Percentiles rank a stretch among this genome's conserved stretches.
Evolutionary conservation across 2,113 vertebrate genomes (phyloP).

Genomic region (Brienomyrus brachyistius): DNA sequence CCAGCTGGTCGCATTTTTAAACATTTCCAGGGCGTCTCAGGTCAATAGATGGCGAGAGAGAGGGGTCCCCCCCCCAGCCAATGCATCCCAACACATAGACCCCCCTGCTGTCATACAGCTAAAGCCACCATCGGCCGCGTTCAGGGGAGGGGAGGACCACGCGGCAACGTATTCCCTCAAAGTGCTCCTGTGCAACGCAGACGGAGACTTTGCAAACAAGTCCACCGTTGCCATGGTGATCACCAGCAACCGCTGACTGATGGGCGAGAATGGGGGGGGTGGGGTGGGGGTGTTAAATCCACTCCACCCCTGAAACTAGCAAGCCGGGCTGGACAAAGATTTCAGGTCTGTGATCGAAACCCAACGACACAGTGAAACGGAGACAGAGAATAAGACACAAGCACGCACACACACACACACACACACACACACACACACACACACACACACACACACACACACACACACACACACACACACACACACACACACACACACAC

Average conservation of each 20-base stretch:
- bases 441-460: too few species aligned
- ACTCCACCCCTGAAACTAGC: neutral
- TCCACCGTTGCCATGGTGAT: neutral
- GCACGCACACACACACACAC: neutral
- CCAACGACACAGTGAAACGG: neutral
- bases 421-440: neutral
- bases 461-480: neutral
- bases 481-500: neutral
- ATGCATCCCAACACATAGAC: neutral
- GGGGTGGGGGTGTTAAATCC: neutral
- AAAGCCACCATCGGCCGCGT: neutral
- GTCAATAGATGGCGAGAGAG: neutral
- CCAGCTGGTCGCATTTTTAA: neutral
- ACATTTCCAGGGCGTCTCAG: neutral
- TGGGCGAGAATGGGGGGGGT: neutral
- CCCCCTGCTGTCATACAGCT: neutral
- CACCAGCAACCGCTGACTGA: neutral
- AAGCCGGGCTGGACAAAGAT: neutral
- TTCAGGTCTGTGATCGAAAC: neutral
- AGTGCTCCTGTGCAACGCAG: neutral
- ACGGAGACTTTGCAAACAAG: neutral
- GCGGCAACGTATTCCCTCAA: neutral
- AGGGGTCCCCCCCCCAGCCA: neutral
- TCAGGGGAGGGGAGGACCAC: neutral
- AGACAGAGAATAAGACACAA: neutral